phyloP scores from a whole-genome alignment of 2,113 vertebrate species.

The Erythrolamprus reginae region DNA sequence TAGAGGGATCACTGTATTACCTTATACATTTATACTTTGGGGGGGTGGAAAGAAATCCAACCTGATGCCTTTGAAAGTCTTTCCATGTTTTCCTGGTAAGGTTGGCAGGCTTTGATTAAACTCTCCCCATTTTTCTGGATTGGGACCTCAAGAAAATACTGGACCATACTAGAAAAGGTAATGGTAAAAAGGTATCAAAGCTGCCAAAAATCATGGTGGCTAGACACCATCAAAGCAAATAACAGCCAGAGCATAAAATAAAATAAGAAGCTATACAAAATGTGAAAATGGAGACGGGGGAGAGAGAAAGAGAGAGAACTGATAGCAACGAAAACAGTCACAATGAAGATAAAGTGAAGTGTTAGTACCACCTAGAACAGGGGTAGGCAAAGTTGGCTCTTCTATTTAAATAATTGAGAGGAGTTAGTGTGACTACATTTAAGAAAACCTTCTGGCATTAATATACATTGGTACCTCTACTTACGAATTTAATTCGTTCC shows the following conservation, averaged over 20 bases:
- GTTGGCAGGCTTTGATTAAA: not conserved
- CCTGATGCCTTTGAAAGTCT: not conserved
- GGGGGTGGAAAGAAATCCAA: not conserved
- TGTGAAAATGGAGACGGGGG: not conserved
- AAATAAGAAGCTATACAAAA: not conserved
- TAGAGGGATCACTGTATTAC: too few species aligned
- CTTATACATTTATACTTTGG: not conserved
- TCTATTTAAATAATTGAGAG: too few species aligned
- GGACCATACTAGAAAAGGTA: not conserved
- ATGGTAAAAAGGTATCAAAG: not conserved
- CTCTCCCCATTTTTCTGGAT: not conserved
- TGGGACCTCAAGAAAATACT: not conserved
- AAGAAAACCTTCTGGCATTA: too few species aligned
- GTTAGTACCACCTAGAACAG: too few species aligned
- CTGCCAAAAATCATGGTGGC: not conserved
- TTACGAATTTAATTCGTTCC: too few species aligned
- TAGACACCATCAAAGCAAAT: not conserved
- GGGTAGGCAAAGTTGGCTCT: too few species aligned
- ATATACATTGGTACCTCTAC: too few species aligned
- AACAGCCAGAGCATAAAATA: not conserved
- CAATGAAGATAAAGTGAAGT: not conserved
- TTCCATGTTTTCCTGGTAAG: not conserved
- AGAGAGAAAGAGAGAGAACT: too few species aligned
- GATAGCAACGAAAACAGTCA: rapidly evolving
- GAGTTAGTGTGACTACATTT: too few species aligned